phyloP scores from a whole-genome alignment of 1,140 invertebrate species.

The Parasteatoda tepidariorum region DNA sequence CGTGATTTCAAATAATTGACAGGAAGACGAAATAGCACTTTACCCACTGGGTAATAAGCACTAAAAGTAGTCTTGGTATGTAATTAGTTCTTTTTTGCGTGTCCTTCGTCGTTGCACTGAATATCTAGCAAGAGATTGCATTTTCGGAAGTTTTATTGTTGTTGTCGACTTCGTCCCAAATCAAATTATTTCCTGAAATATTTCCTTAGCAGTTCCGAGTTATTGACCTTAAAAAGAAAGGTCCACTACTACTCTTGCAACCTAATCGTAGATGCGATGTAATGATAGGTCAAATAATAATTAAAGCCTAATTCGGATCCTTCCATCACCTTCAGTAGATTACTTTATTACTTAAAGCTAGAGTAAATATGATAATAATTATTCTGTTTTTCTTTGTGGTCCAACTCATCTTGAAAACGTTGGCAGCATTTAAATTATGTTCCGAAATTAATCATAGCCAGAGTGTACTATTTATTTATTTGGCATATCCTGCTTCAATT shows the following conservation, averaged over 20 bases:
- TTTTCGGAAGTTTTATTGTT: background rate
- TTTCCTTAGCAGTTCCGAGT: background rate
- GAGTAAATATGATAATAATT: background rate
- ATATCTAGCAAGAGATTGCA: background rate
- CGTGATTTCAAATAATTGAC: background rate
- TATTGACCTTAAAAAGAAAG: background rate
- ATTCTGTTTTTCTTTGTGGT: background rate
- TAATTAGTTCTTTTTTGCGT: background rate
- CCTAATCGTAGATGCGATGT: background rate
- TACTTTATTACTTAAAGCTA: background rate
- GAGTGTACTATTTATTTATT: background rate
- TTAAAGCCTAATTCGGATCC: background rate
- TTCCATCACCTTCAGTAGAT: background rate
- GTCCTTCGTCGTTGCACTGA: background rate
- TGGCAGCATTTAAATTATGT: background rate
- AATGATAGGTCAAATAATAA: background rate
- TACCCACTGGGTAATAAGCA: background rate
- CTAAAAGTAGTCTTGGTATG: background rate
- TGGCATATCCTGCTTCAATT: background rate
- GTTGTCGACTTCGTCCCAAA: background rate
- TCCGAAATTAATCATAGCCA: background rate
- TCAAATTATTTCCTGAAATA: background rate
- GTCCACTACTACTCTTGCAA: background rate
- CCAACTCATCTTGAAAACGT: background rate
- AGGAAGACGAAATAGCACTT: background rate